phyloP scores from a whole-genome alignment of 2,888 invertebrate genomes.

The Yponomeuta plumbellus region DNA sequence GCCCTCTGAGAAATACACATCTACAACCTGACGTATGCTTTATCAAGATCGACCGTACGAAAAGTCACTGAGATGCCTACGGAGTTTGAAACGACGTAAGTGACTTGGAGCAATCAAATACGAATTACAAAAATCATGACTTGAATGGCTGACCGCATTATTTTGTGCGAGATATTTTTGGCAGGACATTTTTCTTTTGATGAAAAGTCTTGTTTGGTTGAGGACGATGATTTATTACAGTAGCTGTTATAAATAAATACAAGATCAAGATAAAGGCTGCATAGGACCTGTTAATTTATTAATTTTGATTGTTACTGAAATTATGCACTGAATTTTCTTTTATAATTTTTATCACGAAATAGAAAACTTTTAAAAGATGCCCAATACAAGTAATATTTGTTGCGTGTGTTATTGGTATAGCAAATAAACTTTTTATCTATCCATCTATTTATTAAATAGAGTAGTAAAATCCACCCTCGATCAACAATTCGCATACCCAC shows the following conservation, averaged over 20 bases:
- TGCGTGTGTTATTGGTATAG: too few species aligned
- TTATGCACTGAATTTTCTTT: too few species aligned
- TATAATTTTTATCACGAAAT: too few species aligned
- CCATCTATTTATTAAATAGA: too few species aligned
- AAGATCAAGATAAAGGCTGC: too few species aligned
- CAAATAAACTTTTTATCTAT: too few species aligned
- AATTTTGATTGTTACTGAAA: too few species aligned
- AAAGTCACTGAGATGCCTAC: neutral
- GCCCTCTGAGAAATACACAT: neutral
- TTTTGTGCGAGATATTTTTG: neutral
- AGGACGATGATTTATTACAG: neutral
- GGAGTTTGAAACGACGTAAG: neutral
- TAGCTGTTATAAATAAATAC: neutral
- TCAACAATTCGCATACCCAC: too few species aligned
- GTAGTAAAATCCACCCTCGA: too few species aligned
- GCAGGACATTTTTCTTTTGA: neutral
- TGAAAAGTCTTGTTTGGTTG: neutral
- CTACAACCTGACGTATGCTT: neutral
- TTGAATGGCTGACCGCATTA: neutral
- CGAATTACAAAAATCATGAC: neutral
- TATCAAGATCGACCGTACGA: neutral
- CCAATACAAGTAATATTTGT: too few species aligned
- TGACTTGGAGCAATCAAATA: neutral
- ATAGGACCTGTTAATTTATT: too few species aligned
- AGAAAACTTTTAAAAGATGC: too few species aligned